phyloP scores from a whole-genome alignment of 2,797 vertebrate species.

The Gadopsis marmoratus region DNA sequence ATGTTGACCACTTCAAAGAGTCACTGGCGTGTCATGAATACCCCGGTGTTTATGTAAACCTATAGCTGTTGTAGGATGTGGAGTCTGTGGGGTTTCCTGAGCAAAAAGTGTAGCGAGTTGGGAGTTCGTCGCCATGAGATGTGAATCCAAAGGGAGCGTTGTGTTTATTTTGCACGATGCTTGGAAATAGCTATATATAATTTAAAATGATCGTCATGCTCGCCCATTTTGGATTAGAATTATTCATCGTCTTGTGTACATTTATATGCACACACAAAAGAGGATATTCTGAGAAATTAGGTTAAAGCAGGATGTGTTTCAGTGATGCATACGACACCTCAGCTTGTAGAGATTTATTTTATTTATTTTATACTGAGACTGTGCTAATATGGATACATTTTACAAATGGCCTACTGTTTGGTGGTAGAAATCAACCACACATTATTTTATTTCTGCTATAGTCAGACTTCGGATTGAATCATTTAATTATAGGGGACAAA shows the following conservation, averaged over 20 bases:
- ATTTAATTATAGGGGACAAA: neutral
- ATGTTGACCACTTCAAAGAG: conserved; percentile 52
- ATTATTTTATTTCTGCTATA: neutral
- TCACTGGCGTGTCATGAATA: conserved; percentile 25
- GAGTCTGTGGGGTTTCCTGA: conserved; percentile 31
- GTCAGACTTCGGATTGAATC: neutral
- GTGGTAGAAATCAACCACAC: neutral
- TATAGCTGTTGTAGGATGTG: conserved; percentile 37
- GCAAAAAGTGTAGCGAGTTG: conserved; percentile 4
- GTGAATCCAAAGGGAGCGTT: neutral
- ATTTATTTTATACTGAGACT: neutral
- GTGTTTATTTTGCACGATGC: conserved; percentile 10
- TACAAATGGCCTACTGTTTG: neutral
- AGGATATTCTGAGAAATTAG: neutral
- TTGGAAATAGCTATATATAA: neutral
- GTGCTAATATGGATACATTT: neutral
- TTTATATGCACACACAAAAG: neutral
- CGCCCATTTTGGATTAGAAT: neutral
- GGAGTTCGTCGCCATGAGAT: conserved; percentile 23
- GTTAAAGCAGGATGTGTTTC: neutral
- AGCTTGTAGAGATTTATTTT: neutral
- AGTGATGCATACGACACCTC: neutral
- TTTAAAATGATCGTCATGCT: neutral
- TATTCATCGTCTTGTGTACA: neutral
- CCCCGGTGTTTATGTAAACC: conserved; percentile 34